A percentile compares a stretch with the other conserved stretches of the same genome.
phyloP scores from a whole-genome alignment of 2,113 vertebrate species.

The Hypocryptadius cinnamomeus region DNA sequence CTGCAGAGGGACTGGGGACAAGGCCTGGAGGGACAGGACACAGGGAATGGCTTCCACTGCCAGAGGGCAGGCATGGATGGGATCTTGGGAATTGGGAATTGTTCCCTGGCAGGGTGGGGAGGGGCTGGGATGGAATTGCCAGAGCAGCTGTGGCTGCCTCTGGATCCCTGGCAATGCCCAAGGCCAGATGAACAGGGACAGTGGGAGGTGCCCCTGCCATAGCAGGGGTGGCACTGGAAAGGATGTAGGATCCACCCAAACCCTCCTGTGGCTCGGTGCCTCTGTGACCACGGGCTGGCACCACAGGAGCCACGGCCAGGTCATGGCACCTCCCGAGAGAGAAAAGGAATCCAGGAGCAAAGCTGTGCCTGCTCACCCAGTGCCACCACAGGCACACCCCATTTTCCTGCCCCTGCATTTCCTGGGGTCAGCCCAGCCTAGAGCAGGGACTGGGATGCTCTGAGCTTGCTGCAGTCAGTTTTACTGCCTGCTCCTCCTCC shows the following conservation, averaged over 20 bases:
- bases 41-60: not conserved
- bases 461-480: not conserved
- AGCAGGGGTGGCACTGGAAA: not conserved
- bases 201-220: not conserved
- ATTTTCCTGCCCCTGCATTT: not conserved
- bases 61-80: not conserved
- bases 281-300: not conserved
- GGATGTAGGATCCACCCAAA: not conserved
- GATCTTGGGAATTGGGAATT: not conserved
- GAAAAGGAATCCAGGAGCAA: not conserved
- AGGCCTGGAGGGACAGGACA: fast-evolving
- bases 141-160: not conserved
- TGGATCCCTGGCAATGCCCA: not conserved
- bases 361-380: not conserved
- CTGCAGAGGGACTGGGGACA: not conserved
- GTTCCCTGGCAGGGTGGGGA: not conserved
- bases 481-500: not conserved
- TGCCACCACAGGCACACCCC: not conserved
- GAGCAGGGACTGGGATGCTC: not conserved
- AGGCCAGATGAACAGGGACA: not conserved
- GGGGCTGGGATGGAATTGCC: not conserved
- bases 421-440: not conserved
- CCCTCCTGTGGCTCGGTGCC: not conserved
- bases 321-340: not conserved
- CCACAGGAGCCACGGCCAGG: not conserved